phyloP scores from a whole-genome alignment of 2,113 vertebrate species.

The cattle (Bos taurus) region ARS-UCD2.0 NC_037336.1:17452501-17453000 shows the following conservation, averaged over 20 bases:
- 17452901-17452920: slow-evolving; percentile 1
- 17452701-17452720: not conserved
- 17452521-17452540: not conserved
- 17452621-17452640: not conserved
- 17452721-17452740: not conserved
- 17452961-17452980: not conserved
- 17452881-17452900: slow-evolving; percentile 9
- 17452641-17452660: not conserved
- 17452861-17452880: not conserved
- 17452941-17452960: slow-evolving; percentile 16
- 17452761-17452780: not conserved
- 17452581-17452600: not conserved
- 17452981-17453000: not conserved
- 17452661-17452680: not conserved
- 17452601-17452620: not conserved
- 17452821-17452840: not conserved
- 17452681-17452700: not conserved
- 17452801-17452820: not conserved
- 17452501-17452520: not conserved
- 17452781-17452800: not conserved
- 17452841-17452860: not conserved
- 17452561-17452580: not conserved
- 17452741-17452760: not conserved
- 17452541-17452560: not conserved
- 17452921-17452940: not conserved